Evolutionary conservation across 2,797 vertebrate genomes (phyloP).

Genomic region (Mormyrops boulengeri): DNA sequence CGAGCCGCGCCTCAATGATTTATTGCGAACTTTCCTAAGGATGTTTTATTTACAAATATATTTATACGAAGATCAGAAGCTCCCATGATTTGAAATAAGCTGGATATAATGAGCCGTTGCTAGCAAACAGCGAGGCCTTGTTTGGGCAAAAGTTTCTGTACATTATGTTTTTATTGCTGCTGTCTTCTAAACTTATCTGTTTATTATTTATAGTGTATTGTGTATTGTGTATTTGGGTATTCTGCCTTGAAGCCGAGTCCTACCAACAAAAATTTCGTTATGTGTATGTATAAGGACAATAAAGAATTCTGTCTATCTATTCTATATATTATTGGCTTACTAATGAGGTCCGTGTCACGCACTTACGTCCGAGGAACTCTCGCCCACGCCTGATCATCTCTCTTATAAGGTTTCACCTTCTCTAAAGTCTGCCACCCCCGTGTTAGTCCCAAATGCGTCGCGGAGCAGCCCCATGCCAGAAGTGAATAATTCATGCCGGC

Average conservation of each 20-base stretch:
- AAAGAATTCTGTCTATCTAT: too few species aligned
- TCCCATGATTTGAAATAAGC: background rate
- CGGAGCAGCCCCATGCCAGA: background rate
- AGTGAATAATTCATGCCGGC: slow-evolving; percentile 44
- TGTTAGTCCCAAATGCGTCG: background rate
- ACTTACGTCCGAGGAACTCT: background rate
- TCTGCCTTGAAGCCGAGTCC: too few species aligned
- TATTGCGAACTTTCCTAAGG: background rate
- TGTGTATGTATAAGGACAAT: too few species aligned
- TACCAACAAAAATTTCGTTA: too few species aligned
- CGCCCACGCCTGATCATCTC: background rate
- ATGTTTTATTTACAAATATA: background rate
- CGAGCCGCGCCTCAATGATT: background rate
- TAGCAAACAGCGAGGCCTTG: background rate
- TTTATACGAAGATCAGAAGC: background rate
- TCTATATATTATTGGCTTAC: background rate
- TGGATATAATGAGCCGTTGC: background rate
- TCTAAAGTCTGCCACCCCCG: background rate
- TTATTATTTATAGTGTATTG: too few species aligned
- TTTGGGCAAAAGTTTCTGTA: background rate
- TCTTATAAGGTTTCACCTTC: background rate
- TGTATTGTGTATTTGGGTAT: too few species aligned
- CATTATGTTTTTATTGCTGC: too few species aligned
- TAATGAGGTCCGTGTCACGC: background rate
- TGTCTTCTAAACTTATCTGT: too few species aligned